Conservation (phyloP, 2,113 vertebrate species). For the Myrmecophaga tridactyla region DNA sequence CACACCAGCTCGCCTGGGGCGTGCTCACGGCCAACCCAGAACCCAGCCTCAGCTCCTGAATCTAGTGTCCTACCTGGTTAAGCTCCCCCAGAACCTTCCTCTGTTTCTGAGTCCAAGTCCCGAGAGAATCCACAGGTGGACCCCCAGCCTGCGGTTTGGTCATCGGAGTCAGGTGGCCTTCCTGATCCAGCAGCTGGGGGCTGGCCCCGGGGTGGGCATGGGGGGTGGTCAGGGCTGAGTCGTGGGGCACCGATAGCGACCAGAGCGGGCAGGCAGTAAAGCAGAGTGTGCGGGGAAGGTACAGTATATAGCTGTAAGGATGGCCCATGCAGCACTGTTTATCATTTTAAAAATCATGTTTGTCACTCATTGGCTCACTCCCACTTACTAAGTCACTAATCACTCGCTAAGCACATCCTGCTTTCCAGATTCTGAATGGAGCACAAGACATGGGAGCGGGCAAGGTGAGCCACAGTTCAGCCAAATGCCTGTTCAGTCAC, state of each 20-base stretch:
- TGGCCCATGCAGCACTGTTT: background rate
- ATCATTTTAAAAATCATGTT: background rate
- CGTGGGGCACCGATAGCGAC: background rate
- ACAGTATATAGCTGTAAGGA: background rate
- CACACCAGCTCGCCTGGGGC: background rate
- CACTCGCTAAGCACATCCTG: background rate
- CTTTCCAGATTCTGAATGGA: background rate
- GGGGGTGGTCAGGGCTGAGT: background rate
- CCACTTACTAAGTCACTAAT: background rate
- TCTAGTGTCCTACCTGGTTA: background rate
- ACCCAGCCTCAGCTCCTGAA: background rate
- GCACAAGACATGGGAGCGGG: background rate
- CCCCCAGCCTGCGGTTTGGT: background rate
- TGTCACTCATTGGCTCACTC: background rate
- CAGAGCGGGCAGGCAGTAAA: background rate
- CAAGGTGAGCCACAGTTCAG: background rate
- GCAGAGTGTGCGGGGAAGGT: background rate
- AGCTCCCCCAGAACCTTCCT: background rate
- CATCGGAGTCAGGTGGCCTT: background rate
- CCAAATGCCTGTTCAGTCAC: background rate
- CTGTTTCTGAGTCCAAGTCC: background rate
- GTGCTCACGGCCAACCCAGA: background rate
- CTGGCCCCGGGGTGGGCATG: background rate
- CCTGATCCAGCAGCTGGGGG: background rate
- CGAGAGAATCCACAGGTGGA: background rate